phyloP scores from a whole-genome alignment of 2,797 vertebrate species.

The Syngnathus rostellatus region DNA sequence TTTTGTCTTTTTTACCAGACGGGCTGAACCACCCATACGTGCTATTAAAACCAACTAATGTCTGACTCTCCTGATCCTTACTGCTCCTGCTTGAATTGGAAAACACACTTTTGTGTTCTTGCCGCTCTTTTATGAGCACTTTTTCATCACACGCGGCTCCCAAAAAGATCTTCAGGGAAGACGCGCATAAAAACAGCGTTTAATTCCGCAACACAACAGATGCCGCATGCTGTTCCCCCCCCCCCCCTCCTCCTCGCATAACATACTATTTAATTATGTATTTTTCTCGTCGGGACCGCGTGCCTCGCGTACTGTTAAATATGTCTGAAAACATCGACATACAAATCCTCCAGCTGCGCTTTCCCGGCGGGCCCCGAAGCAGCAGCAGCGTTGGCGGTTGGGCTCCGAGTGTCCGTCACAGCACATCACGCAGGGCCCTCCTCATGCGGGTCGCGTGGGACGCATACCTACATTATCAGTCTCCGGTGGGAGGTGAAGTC shows the following conservation, averaged over 20 bases:
- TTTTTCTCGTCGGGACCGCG: slow-evolving; percentile 17
- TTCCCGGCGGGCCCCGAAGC: slow-evolving; percentile 19
- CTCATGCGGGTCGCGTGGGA: slow-evolving; percentile 38
- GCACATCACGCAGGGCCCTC: slow-evolving; percentile 36
- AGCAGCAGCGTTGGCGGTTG: slow-evolving; percentile 27
- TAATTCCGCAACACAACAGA: slow-evolving; percentile 19
- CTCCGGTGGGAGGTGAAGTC: slow-evolving; percentile 12
- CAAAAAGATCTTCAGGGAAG: slow-evolving; percentile 28
- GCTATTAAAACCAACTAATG: slow-evolving; percentile 47
- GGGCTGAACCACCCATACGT: slow-evolving; percentile 44
- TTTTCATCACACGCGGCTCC: slow-evolving; percentile 22
- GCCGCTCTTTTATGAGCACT: slow-evolving; percentile 32
- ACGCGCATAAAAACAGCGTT: slow-evolving; percentile 12
- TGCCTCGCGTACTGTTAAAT: slow-evolving; percentile 4
- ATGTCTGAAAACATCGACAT: not conserved
- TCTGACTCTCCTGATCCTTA: slow-evolving; percentile 34
- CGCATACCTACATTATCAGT: slow-evolving; percentile 23
- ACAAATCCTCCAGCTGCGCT: slow-evolving; percentile 26
- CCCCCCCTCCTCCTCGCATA: slow-evolving; percentile 14
- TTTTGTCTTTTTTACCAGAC: slow-evolving; percentile 35
- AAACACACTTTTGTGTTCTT: slow-evolving; percentile 3
- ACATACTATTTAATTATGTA: slow-evolving; percentile 30
- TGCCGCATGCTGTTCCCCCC: slow-evolving; percentile 17
- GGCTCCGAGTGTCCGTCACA: slow-evolving; percentile 44
- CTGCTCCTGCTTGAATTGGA: slow-evolving; percentile 10